Evolutionary conservation across 1,140 invertebrate genomes (phyloP), one percentile per base, ranked within the genome.

Genomic region (Acromyrmex charruanus): DNA sequence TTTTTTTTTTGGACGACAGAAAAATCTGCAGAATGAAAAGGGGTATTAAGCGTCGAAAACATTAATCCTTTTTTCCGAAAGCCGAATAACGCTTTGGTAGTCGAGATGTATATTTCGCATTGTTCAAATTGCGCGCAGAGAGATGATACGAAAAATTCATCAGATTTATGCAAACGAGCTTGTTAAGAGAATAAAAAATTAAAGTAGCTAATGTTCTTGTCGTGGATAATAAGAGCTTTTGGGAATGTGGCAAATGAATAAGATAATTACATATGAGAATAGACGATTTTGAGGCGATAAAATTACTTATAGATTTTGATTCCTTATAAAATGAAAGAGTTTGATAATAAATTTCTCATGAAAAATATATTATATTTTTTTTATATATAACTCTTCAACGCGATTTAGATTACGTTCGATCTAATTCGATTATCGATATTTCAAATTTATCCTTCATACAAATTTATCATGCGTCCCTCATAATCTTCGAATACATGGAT

Each of bases 81-180:
- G 25, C 9, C 28, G 18, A 61, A n/a, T 28, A 44, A 14, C n/a
- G 21, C n/a, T 28, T 25, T 28, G 18, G 7, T 25, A 61, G 21
- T 44, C 55, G 14, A 44, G 61, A 82, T 28, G 53, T 9, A 72
- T 58, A 82, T 82, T 72, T 49, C 39, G 18, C 77, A 5, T 31
- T 28, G 58, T 53, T 51, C 61, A 53, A 79, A 55, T 66, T 31
- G 44, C 18, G n/a, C 31, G 44, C n/a, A 31, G 28, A 63, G 39
- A 28, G 44, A 66, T 59, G 12, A 82, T 82, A 61, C 21, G 55
- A 84, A 84, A 84, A 61, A 84, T 81, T 84, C 39, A 25, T 49
- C 28, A 39, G 25, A 74, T 71, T 71, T 71, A 49, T 28, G 66
- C 53, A 74, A 84, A 75, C 25, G 39, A 49, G 39, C 21, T 72